Base-by-base conservation (phyloP, 2,888 invertebrate species). In the Drosophila gaucha region DNA sequence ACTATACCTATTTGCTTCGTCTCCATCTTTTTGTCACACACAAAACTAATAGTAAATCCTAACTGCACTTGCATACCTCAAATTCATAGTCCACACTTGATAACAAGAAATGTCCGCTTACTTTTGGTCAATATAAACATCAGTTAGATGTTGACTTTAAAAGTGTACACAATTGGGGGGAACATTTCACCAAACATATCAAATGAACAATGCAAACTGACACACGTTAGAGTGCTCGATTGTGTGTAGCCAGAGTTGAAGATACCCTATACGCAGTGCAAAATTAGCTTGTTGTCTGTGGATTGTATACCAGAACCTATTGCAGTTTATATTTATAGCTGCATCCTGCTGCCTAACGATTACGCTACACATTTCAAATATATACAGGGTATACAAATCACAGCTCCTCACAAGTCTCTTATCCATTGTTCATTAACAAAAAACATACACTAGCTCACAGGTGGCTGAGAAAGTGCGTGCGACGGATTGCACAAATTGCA, bases 171-270 rank as follows among this genome's bases (percentile, higher is more conserved):
- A n/a, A n/a, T n/a, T n/a, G n/a, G n/a, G n/a, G n/a, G n/a, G n/a
- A n/a, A n/a, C 56, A 68, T 80, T 80, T 79, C 65, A 68, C 77
- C 77, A 76, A 76, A 72, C 63, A 67, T 67, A 67, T 71, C 65
- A 60, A 63, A 59, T 67, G 51, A 44, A 58, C 65, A 71, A 67
- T 57, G 44, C 50, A 47, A 52, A 55, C 39, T 26, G 24, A 9
- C 10, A 24, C 39, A 39, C 2, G 8, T 24, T 8, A 8, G 9
- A 9, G 8, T 14, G 24, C 8, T 9, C 26, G 44, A n/a, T 10
- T n/a, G n/a, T n/a, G n/a, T n/a, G n/a, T n/a, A n/a, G n/a, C n/a
- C n/a, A 14, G 12, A 28, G 10, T 12, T 12, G 16, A 8, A 28
- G 20, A 30, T 46, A 46, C 44, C 20, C 44, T 46, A n/a, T 12